Evolutionary conservation across 2,888 invertebrate species (phyloP), one percentile per base, ranked within the genome.

Genomic region (Aelia acuminata): DNA sequence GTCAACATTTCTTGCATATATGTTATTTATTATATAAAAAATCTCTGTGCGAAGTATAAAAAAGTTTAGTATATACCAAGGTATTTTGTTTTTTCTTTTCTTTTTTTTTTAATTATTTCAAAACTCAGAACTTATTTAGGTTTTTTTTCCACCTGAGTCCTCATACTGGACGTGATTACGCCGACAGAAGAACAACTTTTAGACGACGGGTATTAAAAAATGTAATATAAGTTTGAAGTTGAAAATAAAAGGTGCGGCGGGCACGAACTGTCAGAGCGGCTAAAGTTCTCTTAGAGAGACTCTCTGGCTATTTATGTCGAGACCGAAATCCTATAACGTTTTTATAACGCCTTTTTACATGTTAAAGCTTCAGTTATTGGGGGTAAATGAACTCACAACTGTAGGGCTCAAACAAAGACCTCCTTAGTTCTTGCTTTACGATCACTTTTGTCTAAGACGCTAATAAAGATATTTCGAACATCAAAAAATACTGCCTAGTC

Each of bases 341-440:
- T 75, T 75, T 75, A 75, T 75, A 75, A 75, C 75, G 39, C 75
- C 39, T 75, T 75, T 75, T 43, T 35, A 75, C 75, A 75, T 39
- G 20, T 43, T 43, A 75, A 22, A 75, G 75, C 39, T 39, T 15
- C 75, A 75, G 39, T 75, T 75, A 75, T 75, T 39, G 39, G 22
- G n/a, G 75, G 75, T 43, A 39, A 39, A 39, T 75, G 75, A 75
- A 75, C 75, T 22, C 75, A 22, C 75, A 22, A 10, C 20, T 39
- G 11, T 39, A 75, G 39, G 3, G 39, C n/a, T 0, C 22, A 39
- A 75, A 75, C 75, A 8, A 57, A 26, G 53, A 26, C 20, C 75
- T 39, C 39, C 39, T 75, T 22, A 4, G 75, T 75, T 75, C 39
- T 22, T 22, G 39, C 2, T 75, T 75, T 39, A 75, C 39, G 75